Evolutionary conservation across 2,797 vertebrate species (phyloP).

Genomic region (Neopelma chrysocephalum): DNA sequence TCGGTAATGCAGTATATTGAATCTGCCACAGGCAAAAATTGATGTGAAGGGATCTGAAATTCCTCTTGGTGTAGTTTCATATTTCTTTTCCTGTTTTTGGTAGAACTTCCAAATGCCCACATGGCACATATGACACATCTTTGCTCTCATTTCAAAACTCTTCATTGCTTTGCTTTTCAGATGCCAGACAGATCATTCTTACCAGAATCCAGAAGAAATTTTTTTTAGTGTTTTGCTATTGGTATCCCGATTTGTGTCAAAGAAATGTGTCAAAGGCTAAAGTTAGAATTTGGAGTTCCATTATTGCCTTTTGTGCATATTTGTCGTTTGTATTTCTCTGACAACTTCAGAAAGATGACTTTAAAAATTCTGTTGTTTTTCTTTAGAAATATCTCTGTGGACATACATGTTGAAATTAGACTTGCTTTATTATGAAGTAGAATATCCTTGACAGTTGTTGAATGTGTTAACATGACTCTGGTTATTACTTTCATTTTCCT

Average conservation of each 20-base stretch:
- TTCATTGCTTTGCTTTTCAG: neutral
- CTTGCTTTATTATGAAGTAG: neutral
- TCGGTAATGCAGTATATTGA: neutral
- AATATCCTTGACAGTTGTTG: neutral
- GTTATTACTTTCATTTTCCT: neutral
- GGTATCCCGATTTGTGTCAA: neutral
- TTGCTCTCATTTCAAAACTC: neutral
- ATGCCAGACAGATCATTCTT: neutral
- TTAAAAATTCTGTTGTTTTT: neutral
- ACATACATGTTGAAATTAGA: neutral
- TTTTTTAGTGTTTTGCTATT: neutral
- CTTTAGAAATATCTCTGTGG: neutral
- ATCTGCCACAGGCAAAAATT: neutral
- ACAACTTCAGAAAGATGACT: neutral
- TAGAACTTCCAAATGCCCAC: neutral
- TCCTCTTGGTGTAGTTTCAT: neutral
- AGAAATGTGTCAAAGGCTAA: neutral
- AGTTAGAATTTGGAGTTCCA: neutral
- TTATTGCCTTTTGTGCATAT: neutral
- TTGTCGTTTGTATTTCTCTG: neutral
- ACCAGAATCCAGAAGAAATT: neutral
- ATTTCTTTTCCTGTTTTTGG: neutral
- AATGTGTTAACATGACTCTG: neutral
- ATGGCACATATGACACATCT: neutral
- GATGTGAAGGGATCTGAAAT: neutral